Conservation (phyloP, 2,888 invertebrate species). For the Sylvicola cinctus region DNA sequence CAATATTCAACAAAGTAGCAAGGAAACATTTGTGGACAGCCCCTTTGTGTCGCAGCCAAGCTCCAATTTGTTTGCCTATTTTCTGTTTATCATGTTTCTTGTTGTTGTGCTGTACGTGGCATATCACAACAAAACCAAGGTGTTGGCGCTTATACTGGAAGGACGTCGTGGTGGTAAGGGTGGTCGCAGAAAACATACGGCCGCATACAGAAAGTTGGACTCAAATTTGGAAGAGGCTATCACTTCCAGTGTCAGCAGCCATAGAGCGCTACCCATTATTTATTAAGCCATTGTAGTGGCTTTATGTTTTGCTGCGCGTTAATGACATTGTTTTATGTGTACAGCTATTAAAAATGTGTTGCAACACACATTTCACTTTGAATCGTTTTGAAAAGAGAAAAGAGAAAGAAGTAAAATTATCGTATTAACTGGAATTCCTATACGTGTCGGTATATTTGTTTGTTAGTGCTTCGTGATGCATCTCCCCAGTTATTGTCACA, state of each 20-base stretch:
- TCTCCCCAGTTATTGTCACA: too few species aligned
- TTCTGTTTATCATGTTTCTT: constrained; percentile 36
- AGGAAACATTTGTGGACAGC: constrained; percentile 6
- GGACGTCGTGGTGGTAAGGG: constrained; percentile 23
- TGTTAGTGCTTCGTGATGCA: too few species aligned
- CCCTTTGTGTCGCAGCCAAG: constrained; percentile 28
- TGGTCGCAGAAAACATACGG: constrained; percentile 35
- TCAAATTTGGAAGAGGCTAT: constrained; percentile 46
- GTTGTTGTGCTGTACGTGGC: constrained; percentile 37
- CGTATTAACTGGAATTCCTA: too few species aligned
- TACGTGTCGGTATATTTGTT: too few species aligned
- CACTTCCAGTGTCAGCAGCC: constrained; percentile 23
- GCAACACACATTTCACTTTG: too few species aligned
- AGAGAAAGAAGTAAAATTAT: too few species aligned
- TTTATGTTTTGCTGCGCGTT: neutral
- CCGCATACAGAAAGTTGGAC: constrained; percentile 42
- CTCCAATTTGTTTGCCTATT: constrained; percentile 47
- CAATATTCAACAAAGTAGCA: neutral
- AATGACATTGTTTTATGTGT: neutral
- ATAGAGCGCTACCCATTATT: constrained; percentile 13
- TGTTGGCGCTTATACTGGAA: constrained; percentile 40
- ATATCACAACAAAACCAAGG: constrained; percentile 46
- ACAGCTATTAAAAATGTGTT: too few species aligned
- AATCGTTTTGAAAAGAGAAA: too few species aligned
- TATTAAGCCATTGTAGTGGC: constrained; percentile 8